Evolutionary conservation across 2,888 invertebrate species (phyloP).

Genomic region (Bellardia pandia): DNA sequence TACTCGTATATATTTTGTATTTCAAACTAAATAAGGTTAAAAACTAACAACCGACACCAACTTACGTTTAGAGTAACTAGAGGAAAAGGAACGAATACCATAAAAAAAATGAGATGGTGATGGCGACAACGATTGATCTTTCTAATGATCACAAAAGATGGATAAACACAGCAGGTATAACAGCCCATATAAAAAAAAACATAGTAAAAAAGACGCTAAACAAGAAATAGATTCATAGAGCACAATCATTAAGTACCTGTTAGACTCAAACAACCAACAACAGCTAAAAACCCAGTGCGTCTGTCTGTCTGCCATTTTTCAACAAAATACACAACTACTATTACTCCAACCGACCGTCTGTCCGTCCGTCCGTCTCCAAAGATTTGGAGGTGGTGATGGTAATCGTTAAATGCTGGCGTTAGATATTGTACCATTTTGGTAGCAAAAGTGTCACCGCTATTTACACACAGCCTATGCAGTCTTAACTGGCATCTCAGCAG

Average conservation of each 20-base stretch:
- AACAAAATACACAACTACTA: neutral
- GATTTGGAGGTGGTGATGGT: conserved; percentile 72
- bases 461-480: conserved; percentile 30
- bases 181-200: conserved; percentile 45
- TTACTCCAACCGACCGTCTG: neutral
- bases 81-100: neutral
- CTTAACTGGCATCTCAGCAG: neutral
- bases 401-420: conserved; percentile 74
- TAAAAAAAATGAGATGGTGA: conserved; percentile 50
- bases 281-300: conserved; percentile 22
- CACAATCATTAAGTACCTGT: conserved; percentile 58
- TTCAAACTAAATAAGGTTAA: conserved; percentile 59
- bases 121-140: conserved; percentile 73
- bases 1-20: neutral
- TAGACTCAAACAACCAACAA: conserved; percentile 1
- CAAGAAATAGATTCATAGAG: conserved; percentile 20
- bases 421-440: conserved; percentile 71
- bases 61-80: conserved; percentile 30
- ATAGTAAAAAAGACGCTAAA: neutral
- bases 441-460: conserved; percentile 73
- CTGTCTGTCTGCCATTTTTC: conserved; percentile 16
- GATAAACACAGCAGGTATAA: conserved; percentile 71
- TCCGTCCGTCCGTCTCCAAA: conserved; percentile 44
- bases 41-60: conserved; percentile 49
- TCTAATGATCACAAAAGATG: conserved; percentile 73